Evolutionary conservation across 2,888 invertebrate genomes (phyloP).

Genomic region (Epinotia nisella): DNA sequence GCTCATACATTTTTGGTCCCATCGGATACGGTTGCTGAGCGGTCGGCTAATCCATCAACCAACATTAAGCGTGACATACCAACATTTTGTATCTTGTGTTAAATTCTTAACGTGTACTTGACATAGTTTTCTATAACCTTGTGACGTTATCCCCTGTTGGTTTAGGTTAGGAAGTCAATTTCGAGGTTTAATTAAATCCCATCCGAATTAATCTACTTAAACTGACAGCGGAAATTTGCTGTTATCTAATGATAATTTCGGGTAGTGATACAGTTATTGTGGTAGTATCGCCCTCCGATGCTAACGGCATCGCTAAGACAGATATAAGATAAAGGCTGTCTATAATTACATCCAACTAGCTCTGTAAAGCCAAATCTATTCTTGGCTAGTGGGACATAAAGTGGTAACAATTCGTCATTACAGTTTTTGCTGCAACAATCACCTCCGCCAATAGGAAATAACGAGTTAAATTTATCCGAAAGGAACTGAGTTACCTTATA

Average conservation of each 20-base stretch:
- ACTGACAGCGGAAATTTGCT: not conserved
- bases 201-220: conserved; percentile 27
- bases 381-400: conserved; percentile 11
- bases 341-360: conserved; percentile 15
- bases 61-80: conserved; percentile 47
- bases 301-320: conserved; percentile 7
- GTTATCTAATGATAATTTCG: conserved; percentile 4
- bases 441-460: conserved; percentile 38
- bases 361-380: conserved; percentile 23
- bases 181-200: conserved; percentile 49
- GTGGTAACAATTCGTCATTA: conserved; percentile 16
- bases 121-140: conserved; percentile 63
- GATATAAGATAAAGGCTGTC: conserved; percentile 14
- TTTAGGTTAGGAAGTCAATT: conserved; percentile 54
- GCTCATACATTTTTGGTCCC: conserved; percentile 28
- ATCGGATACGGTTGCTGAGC: conserved; percentile 36
- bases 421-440: conserved; percentile 43
- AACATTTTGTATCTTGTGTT: conserved; percentile 49
- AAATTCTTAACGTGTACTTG: conserved; percentile 62
- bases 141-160: conserved; percentile 53
- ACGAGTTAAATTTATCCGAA: conserved; percentile 39
- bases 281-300: not conserved
- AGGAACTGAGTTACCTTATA: conserved; percentile 38
- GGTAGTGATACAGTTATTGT: conserved; percentile 12
- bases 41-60: conserved; percentile 38